These are phyloP conservation scores for Poeciliopsis infans DNA, from an alignment of 2,797 vertebrate genomes.

Conservation along the genomic window DNA sequence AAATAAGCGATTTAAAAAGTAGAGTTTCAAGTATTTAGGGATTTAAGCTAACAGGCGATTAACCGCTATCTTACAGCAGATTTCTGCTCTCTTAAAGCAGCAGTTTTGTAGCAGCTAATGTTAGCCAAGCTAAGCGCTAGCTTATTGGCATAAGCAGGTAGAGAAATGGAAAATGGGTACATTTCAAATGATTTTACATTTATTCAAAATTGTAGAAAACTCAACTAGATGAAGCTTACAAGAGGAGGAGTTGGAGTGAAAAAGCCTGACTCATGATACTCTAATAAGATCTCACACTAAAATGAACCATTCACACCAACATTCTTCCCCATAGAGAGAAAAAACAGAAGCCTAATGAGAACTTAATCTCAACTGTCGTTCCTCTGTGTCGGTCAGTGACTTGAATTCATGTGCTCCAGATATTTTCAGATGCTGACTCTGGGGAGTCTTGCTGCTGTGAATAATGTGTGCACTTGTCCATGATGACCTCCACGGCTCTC, in stretches of 20 bases:
- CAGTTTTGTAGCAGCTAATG: neutral
- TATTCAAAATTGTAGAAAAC: neutral
- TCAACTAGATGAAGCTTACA: neutral
- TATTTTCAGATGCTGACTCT: constrained; percentile 13
- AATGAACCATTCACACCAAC: constrained; percentile 11
- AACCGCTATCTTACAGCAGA: neutral
- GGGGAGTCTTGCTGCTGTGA: constrained; percentile 44
- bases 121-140: neutral
- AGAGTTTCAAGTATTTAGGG: neutral
- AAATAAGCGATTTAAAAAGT: neutral
- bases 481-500: constrained; percentile 50
- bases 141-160: neutral
- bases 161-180: neutral
- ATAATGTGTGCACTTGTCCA: constrained; percentile 53
- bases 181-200: neutral
- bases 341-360: constrained; percentile 10
- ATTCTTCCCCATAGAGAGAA: neutral
- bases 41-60: neutral
- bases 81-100: too few species aligned
- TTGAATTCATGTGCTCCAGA: constrained; percentile 16
- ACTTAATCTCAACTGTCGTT: neutral
- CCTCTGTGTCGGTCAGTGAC: constrained; percentile 12
- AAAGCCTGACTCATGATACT: neutral
- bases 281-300: constrained; percentile 9
- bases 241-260: neutral